Conservation (phyloP, 64 coral and sea anemone genomes). For the Astreopora myriophthalma region DNA sequence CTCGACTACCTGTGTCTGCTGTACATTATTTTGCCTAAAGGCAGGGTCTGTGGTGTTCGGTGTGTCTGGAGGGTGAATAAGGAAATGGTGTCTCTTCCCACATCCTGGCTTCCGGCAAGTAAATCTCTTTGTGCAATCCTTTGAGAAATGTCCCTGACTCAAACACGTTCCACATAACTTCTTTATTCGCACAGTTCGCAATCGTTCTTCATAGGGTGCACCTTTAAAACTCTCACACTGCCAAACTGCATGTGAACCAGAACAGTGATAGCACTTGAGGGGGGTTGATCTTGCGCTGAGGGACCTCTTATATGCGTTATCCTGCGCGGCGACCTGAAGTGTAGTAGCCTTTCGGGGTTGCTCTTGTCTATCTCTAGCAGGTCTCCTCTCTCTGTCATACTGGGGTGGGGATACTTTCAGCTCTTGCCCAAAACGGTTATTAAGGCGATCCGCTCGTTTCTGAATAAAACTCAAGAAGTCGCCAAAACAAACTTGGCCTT, state of each 20-base stretch:
- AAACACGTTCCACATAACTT: constrained; percentile 60
- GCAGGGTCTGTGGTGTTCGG: background rate
- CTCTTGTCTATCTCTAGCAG: constrained; percentile 10
- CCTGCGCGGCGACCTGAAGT: constrained; percentile 52
- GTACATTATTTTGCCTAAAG: background rate
- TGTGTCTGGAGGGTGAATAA: constrained; percentile 43
- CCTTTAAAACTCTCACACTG: constrained; percentile 70
- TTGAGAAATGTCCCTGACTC: constrained; percentile 69
- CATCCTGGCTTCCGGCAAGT: constrained; percentile 52
- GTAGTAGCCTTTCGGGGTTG: constrained; percentile 26
- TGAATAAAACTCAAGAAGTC: constrained; percentile 72
- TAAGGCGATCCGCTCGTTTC: constrained; percentile 63
- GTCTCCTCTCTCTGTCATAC: background rate
- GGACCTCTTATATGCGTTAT: background rate
- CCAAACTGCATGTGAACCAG: constrained; percentile 63
- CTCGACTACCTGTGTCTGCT: background rate
- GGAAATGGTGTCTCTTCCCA: constrained; percentile 53
- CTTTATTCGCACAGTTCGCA: constrained; percentile 57
- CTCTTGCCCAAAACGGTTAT: constrained; percentile 76
- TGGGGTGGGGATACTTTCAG: constrained; percentile 22
- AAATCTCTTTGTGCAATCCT: constrained; percentile 60
- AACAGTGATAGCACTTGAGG: constrained; percentile 53
- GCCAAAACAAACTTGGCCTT: constrained; percentile 32
- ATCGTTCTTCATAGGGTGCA: constrained; percentile 39
- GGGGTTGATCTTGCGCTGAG: background rate